phyloP scores from a whole-genome alignment of 35 echinoderm and acorn worm species.

The Hemicentrotus pulcherrimus region DNA sequence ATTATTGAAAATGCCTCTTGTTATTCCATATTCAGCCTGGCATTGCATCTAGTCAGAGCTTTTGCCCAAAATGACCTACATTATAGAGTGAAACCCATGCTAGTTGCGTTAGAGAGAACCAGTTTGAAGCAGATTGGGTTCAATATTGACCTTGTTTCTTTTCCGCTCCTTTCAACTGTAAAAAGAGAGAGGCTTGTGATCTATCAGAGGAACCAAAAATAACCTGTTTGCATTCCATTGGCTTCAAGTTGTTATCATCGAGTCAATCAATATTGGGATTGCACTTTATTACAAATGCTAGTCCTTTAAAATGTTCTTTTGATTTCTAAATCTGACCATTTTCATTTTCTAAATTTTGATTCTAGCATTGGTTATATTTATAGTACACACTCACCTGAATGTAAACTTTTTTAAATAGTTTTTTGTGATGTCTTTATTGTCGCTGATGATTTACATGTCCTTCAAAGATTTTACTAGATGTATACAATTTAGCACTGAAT shows the following conservation, averaged over 20 bases:
- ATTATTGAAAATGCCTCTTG: neutral
- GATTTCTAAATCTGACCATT: no score
- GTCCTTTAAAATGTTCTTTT: no score
- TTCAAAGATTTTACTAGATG: neutral
- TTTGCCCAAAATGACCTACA: no score
- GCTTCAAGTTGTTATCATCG: neutral
- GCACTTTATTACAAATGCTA: no score
- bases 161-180: neutral
- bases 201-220: neutral
- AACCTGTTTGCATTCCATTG: neutral
- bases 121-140: neutral
- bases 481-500: neutral
- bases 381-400: no score
- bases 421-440: neutral
- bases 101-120: neutral
- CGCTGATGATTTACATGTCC: neutral
- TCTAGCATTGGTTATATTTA: no score
- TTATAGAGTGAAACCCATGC: neutral
- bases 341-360: no score
- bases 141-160: neutral
- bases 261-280: no score
- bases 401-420: no score
- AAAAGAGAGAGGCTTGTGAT: no score
- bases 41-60: neutral
- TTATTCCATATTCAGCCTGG: neutral